Percentiles rank a stretch among this genome's conserved stretches.
phyloP scores from a whole-genome alignment of 2,888 invertebrate species.

The Metopia argyrocephala region DNA sequence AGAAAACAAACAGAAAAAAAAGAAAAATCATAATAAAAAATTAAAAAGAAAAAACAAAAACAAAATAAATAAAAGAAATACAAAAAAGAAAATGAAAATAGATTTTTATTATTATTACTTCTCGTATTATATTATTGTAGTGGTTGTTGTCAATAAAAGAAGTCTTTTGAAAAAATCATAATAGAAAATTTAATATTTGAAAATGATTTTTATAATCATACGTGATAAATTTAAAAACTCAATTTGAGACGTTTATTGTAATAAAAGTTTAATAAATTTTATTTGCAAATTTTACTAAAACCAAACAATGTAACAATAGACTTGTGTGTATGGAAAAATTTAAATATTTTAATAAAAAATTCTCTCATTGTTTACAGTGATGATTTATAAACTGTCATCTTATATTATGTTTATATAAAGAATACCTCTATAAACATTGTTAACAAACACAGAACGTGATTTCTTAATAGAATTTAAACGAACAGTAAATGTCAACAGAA shows the following conservation, averaged over 20 bases:
- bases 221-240: constrained; percentile 52
- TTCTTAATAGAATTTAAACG: constrained; percentile 59
- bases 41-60: neutral
- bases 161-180: constrained; percentile 38
- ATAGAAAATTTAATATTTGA: constrained; percentile 47
- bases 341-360: constrained; percentile 56
- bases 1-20: constrained; percentile 4
- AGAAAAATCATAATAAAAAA: neutral
- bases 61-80: neutral
- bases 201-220: constrained; percentile 47
- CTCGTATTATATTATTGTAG: constrained; percentile 19
- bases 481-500: constrained; percentile 33
- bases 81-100: neutral
- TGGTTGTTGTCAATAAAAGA: constrained; percentile 38
- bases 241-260: constrained; percentile 27
- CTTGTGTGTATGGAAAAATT: constrained; percentile 18
- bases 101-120: constrained; percentile 28
- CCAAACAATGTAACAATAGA: neutral
- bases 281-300: constrained; percentile 20
- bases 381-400: constrained; percentile 63
- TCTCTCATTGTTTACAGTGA: constrained; percentile 54
- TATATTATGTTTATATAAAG: constrained; percentile 48
- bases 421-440: constrained; percentile 54
- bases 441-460: constrained; percentile 62
- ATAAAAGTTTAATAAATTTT: constrained; percentile 49